Evolutionary conservation across 2,113 vertebrate species (phyloP).

Genomic region (Aspiorhynchus laticeps): DNA sequence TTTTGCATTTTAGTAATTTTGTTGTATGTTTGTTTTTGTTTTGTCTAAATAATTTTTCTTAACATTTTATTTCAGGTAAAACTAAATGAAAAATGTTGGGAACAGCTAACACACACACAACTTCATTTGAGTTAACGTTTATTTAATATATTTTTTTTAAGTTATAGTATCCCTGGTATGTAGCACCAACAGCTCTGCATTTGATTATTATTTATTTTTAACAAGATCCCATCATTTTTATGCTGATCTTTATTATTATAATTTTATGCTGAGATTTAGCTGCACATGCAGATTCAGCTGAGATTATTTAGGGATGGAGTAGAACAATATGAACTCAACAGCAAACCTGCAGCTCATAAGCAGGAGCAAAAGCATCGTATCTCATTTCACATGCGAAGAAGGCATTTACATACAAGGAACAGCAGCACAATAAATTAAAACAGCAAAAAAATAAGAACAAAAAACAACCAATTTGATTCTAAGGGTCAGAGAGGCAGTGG

Average conservation of each 20-base stretch:
- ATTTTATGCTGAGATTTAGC: no score
- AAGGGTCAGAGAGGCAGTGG: neutral
- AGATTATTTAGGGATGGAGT: neutral
- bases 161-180: neutral
- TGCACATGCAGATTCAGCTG: neutral
- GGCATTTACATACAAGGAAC: neutral
- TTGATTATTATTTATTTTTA: neutral
- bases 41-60: neutral
- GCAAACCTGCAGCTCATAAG: neutral
- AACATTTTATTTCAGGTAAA: neutral
- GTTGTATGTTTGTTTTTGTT: neutral
- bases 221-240: neutral
- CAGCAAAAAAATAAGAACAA: neutral
- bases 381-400: neutral
- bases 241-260: neutral
- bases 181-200: neutral
- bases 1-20: no score
- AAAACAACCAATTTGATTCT: neutral
- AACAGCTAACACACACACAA: neutral
- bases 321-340: neutral
- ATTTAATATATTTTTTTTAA: neutral
- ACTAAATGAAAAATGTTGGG: neutral
- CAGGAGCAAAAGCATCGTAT: neutral
- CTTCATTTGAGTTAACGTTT: no score
- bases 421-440: neutral